Base-by-base conservation (phyloP, 2,888 invertebrate species). In the Leptopterna dolabrata region DNA sequence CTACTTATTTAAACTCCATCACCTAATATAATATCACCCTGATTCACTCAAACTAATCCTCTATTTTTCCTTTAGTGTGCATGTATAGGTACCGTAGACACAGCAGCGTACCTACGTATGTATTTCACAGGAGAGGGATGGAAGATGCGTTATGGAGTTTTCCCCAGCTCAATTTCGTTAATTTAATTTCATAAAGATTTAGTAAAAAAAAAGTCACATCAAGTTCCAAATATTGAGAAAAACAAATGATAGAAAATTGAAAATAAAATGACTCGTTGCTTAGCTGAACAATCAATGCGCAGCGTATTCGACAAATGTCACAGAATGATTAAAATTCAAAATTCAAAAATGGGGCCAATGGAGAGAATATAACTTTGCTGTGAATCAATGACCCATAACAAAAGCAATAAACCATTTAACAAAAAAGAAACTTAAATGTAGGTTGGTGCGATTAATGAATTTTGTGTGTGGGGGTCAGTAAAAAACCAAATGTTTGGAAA, bases 321-420 rank as follows among this genome's bases (percentile, higher is more conserved):
- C 30, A 73, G 36, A 73, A 73, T 41, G 30, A 73, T 14, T 24
- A 73, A 16, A 73, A 73, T 41, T 1, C 30, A 73, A 73, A 41
- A n/a, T 30, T 24, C 24, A 30, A 81, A 81, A 81, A 81, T 71
- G 87, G 78, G 41, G 43, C 51, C 81, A 81, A 84, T 43, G 76
- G 78, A 63, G 63, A 24, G 63, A 19, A 19, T n/a, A 63, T 55
- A 27, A 27, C 19, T 47, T 63, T 63, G 63, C 24, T 63, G 11
- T 19, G 63, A 63, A 63, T 63, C 24, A 11, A 63, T 63, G 63
- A 63, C 63, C 63, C 63, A 63, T 11, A 27, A 63, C 36, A 45
- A 86, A 45, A 85, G 4, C 43, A 30, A 43, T 36, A 24, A 76
- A 19, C 24, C 29, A 13, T 27, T 63, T 55, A 27, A 30, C 4